These are phyloP conservation scores for Stenichneumon culpator DNA, from an alignment of 2,888 invertebrate species.

Conservation along the genomic window DNA sequence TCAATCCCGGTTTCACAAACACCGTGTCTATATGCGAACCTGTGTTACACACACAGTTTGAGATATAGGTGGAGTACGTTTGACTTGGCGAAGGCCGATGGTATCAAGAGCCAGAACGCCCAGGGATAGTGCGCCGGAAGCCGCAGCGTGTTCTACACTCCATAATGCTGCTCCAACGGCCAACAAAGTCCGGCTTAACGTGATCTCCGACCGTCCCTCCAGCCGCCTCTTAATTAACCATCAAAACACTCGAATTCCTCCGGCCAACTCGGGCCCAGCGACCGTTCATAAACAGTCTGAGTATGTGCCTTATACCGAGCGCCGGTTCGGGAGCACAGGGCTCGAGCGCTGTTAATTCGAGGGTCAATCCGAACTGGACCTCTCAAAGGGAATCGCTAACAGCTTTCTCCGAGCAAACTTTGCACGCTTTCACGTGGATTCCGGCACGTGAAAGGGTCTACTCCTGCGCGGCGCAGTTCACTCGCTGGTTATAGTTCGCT, in stretches of 20 bases:
- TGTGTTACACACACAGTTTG: constrained; percentile 25
- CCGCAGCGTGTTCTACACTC: constrained; percentile 31
- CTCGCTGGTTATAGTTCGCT: background rate
- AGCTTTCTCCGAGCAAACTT: background rate
- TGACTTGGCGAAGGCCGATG: constrained; percentile 44
- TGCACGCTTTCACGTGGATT: background rate
- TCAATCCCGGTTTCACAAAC: constrained; percentile 60
- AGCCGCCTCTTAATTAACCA: constrained; percentile 73
- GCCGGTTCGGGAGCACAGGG: constrained; percentile 19
- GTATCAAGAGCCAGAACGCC: constrained; percentile 37
- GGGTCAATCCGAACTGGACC: constrained; percentile 21
- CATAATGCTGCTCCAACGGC: constrained; percentile 25
- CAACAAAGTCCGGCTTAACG: constrained; percentile 57
- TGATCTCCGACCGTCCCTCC: constrained; percentile 47
- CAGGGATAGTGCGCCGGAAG: constrained; percentile 47
- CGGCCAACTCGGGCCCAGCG: constrained; percentile 38
- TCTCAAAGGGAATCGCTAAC: constrained; percentile 34
- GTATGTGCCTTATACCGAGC: background rate
- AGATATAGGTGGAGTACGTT: constrained; percentile 30
- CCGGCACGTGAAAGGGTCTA: too few species aligned
- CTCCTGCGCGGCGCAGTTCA: background rate
- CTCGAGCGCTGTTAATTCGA: constrained; percentile 4
- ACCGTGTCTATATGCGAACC: constrained; percentile 7
- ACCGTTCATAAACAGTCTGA: constrained; percentile 32
- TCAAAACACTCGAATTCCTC: constrained; percentile 70